Conservation (phyloP, 1,140 invertebrate species). For the Zaprionus gabonicus region DNA sequence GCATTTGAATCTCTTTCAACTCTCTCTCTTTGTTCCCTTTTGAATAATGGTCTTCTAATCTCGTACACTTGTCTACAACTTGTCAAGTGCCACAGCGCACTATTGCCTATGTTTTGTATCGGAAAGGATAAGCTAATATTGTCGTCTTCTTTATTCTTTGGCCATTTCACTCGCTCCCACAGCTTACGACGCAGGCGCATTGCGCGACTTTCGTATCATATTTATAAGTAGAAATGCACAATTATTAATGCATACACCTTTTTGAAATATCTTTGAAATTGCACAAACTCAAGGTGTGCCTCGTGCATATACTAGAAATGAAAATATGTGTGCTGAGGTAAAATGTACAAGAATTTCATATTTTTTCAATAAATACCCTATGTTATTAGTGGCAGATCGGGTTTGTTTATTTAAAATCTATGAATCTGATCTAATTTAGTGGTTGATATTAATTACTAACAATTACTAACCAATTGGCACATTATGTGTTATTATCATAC, state of each 20-base stretch:
- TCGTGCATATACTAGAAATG: conserved; percentile 15
- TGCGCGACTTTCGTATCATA: conserved; percentile 60
- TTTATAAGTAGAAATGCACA: conserved; percentile 75
- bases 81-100: conserved; percentile 48
- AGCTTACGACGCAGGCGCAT: conserved; percentile 52
- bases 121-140: conserved; percentile 33
- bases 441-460: too few species aligned
- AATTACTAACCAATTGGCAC: too few species aligned
- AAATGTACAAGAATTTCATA: conserved; percentile 27
- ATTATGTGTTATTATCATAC: too few species aligned
- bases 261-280: conserved; percentile 32
- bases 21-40: conserved; percentile 45
- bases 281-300: conserved; percentile 55
- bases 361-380: conserved; percentile 20
- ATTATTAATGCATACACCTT: conserved; percentile 59
- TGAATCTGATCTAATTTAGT: not conserved
- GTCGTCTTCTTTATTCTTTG: not conserved
- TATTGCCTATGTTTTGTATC: conserved; percentile 17
- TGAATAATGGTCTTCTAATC: conserved; percentile 60
- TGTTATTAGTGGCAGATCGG: not conserved
- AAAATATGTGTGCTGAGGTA: conserved; percentile 2
- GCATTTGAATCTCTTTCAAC: not conserved
- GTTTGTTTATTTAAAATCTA: too few species aligned
- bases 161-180: conserved; percentile 49
- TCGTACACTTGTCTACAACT: conserved; percentile 56